A percentile compares a stretch with the other conserved stretches of the same genome.
Evolutionary conservation across 2,888 invertebrate genomes (phyloP).

Genomic region (Crepidodera aurea): DNA sequence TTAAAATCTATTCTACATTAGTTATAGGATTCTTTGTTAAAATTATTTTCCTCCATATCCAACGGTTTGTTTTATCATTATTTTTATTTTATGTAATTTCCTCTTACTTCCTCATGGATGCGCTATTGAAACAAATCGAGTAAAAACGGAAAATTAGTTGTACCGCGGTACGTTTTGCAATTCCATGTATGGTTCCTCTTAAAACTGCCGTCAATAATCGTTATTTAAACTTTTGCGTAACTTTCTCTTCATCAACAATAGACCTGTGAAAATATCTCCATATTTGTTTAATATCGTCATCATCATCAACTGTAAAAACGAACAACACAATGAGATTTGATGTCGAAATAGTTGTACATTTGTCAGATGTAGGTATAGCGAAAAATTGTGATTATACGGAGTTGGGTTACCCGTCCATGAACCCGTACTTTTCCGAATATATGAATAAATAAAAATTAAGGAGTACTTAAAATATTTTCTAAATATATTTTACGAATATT

Average conservation of each 20-base stretch:
- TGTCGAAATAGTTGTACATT: background rate
- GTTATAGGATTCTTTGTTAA: too few species aligned
- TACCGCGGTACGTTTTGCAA: background rate
- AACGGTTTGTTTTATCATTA: too few species aligned
- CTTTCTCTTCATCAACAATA: background rate
- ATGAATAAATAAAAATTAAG: too few species aligned
- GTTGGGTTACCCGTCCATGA: too few species aligned
- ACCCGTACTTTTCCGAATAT: too few species aligned
- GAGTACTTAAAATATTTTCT: too few species aligned
- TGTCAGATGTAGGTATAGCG: background rate
- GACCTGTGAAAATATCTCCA: background rate
- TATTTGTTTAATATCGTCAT: constrained; percentile 1
- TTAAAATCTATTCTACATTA: too few species aligned
- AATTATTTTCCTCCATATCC: too few species aligned
- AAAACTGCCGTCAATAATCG: background rate
- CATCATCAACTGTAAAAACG: background rate
- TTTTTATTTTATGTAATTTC: too few species aligned
- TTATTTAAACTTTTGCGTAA: background rate
- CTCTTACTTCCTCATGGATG: too few species aligned
- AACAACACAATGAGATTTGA: background rate
- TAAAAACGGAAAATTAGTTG: background rate
- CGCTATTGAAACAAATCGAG: background rate
- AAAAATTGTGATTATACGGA: background rate
- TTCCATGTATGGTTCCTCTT: background rate
- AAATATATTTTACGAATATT: too few species aligned